These are phyloP conservation scores for Lucilia cuprina DNA, from an alignment of 1,140 invertebrate species.

Conservation along the genomic window DNA sequence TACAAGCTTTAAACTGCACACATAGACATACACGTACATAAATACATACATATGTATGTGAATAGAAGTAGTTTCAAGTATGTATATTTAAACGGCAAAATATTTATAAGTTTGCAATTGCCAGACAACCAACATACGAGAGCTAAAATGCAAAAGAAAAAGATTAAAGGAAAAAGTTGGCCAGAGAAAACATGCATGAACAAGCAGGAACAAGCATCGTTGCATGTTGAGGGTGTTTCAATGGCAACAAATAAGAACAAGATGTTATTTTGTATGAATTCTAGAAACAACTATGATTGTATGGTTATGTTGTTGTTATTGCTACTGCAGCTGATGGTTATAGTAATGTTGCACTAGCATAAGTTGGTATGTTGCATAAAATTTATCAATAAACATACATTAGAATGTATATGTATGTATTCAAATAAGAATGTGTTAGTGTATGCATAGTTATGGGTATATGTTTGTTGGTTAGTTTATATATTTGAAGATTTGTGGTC, in stretches of 20 bases:
- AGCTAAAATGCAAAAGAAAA: neutral
- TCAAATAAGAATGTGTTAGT: neutral
- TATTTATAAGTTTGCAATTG: conserved; percentile 7
- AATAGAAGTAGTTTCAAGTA: neutral
- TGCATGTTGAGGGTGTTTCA: neutral
- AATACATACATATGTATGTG: neutral
- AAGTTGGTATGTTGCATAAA: neutral
- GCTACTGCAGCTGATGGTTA: neutral
- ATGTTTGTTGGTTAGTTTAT: neutral
- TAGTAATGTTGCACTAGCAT: neutral
- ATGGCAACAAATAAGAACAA: neutral
- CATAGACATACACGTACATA: neutral
- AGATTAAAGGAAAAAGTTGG: neutral
- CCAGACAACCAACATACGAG: neutral
- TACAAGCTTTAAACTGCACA: neutral
- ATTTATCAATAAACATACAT: neutral
- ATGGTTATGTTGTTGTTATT: neutral
- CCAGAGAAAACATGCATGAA: conserved; percentile 12
- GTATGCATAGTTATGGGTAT: neutral
- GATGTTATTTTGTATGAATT: neutral
- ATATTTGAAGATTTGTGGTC: conserved; percentile 13
- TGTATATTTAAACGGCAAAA: conserved; percentile 8
- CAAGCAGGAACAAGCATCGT: conserved; percentile 4
- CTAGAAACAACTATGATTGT: neutral
- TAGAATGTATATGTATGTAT: neutral